phyloP scores from a whole-genome alignment of 2,888 invertebrate species.

The Caradrina clavipalpis region DNA sequence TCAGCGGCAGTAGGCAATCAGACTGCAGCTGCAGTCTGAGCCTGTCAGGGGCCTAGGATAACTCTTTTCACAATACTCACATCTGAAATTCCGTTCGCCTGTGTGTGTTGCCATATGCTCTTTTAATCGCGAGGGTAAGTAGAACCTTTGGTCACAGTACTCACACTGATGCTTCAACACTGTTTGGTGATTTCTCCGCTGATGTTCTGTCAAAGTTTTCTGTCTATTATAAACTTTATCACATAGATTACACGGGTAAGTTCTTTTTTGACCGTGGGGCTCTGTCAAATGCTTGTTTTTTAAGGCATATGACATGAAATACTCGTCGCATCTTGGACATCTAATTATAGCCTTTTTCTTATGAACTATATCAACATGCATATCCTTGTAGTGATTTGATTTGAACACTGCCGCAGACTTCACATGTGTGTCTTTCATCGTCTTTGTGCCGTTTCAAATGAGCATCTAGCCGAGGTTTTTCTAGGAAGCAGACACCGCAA shows the following conservation, averaged over 20 bases:
- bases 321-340: constrained; percentile 85
- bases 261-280: constrained; percentile 84
- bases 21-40: too few relatives aligned
- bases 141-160: constrained; percentile 89
- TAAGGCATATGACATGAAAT: constrained; percentile 86
- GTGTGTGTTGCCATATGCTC: constrained; percentile 90
- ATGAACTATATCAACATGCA: constrained; percentile 87
- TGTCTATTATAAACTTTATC: constrained; percentile 87
- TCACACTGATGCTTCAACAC: constrained; percentile 89
- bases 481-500: constrained; percentile 87
- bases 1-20: too few relatives aligned
- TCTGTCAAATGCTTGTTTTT: constrained; percentile 86
- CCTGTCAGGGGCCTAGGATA: constrained; percentile 80
- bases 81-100: constrained; percentile 90
- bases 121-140: constrained; percentile 83
- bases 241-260: constrained; percentile 86
- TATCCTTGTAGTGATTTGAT: constrained; percentile 86
- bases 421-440: constrained; percentile 89
- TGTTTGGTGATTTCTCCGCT: constrained; percentile 84
- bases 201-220: constrained; percentile 85
- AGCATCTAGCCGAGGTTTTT: constrained; percentile 86
- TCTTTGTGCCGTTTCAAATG: constrained; percentile 87
- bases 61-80: constrained; percentile 91
- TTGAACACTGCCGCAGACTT: constrained; percentile 88
- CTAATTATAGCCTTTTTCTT: constrained; percentile 85